Percentiles rank a stretch among this genome's conserved stretches.
phyloP scores from a whole-genome alignment of 35 echinoderm and acorn worm genomes.

The Stichopus chloronotus region DNA sequence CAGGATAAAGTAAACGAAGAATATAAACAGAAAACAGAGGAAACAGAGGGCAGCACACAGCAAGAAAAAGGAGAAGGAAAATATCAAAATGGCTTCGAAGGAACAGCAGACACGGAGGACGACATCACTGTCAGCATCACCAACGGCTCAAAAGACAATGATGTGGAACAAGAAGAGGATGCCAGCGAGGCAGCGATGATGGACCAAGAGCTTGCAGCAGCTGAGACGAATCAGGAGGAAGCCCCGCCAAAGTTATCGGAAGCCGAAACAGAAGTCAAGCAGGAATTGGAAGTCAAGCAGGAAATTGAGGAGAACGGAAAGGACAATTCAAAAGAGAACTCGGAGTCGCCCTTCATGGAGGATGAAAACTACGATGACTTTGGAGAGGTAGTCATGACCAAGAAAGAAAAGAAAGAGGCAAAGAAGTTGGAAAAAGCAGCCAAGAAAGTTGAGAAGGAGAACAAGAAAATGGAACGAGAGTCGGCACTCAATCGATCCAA shows the following conservation, averaged over 20 bases:
- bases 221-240: neutral
- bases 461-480: conserved; percentile 37
- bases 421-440: conserved; percentile 15
- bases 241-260: neutral
- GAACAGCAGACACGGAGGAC: conserved; percentile 20
- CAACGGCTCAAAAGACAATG: conserved; percentile 24
- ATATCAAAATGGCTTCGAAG: neutral
- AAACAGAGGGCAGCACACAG: neutral
- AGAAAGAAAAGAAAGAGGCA: conserved; percentile 32
- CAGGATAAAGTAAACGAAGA: neutral
- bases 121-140: conserved; percentile 37
- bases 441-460: conserved; percentile 30
- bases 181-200: neutral
- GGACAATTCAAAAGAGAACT: neutral
- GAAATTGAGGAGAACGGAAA: neutral
- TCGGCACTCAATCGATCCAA: conserved; percentile 35
- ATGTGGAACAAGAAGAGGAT: conserved; percentile 16
- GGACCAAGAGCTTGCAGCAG: neutral
- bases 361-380: neutral
- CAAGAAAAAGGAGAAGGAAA: neutral
- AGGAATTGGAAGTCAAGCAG: neutral
- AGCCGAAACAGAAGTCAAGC: neutral
- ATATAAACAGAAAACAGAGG: neutral
- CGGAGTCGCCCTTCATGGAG: neutral
- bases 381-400: conserved; percentile 24